Base-by-base conservation (phyloP, 2,797 vertebrate genomes). In the Hybognathus amarus region DNA sequence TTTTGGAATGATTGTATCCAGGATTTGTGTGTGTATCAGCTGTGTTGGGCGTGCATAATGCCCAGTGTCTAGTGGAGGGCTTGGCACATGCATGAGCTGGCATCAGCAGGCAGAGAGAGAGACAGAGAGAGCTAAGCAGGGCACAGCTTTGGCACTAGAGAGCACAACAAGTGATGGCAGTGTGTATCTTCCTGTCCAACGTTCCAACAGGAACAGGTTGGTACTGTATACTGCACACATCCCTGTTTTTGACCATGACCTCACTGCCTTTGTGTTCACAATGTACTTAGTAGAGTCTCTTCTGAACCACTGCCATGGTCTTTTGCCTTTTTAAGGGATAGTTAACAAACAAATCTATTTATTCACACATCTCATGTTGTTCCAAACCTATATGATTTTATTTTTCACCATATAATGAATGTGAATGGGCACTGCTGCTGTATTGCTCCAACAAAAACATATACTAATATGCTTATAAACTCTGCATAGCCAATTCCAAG, bases 121-220 rank as follows among this genome's bases (percentile, higher is more conserved):
- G 45, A 67, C 24, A 52, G 56, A 70, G 86, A 85, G 77, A 83
- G 77, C 30, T 52, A 79, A 79, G 79, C 77, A 67, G 74, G 83
- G 59, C 83, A 88, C 74, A 85, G 76, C 75, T 83, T 77, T 83
- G 82, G 82, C 85, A 87, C 77, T 70, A 87, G 86, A 73, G 83
- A 69, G 80, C 75, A 82, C 74, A 83, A 75, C 80, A 88, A 84
- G 85, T 80, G 81, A 87, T 80, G 85, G 87, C 85, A 83, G 79
- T 82, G 83, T 87, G 83, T 79, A 61, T 87, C 85, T 85, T 76
- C 81, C 83, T 87, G 83, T 87, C 73, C 69, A 85, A 77, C 3
- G 47, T 84, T 88, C 87, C 87, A 88, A 87, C 74, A 47, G 61
- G 83, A 87, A 88, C 85, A 83, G 87, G 83, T 81, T 87, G 85